A percentile compares a stretch with the other conserved stretches of the same genome.
These are phyloP conservation scores for Procambarus virginalis DNA, from an alignment of 1,140 invertebrate genomes.

Conservation along the genomic window DNA sequence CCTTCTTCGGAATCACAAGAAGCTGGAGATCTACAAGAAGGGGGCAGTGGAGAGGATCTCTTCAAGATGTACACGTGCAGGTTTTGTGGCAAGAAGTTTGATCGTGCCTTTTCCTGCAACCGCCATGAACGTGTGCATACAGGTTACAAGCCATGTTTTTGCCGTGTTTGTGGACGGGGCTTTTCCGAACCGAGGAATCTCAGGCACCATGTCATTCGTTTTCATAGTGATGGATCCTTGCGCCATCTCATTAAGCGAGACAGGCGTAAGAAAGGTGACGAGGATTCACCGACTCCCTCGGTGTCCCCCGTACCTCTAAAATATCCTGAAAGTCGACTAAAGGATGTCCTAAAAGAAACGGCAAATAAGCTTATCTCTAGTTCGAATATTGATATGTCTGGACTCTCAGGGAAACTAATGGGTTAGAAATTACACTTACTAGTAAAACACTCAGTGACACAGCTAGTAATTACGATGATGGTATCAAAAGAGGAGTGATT, in stretches of 20 bases:
- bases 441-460: neutral
- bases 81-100: constrained; percentile 78
- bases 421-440: constrained; percentile 46
- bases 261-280: constrained; percentile 62
- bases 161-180: constrained; percentile 75
- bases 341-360: constrained; percentile 58
- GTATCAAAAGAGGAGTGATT: neutral
- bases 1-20: constrained; percentile 67
- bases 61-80: constrained; percentile 73
- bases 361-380: constrained; percentile 61
- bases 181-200: constrained; percentile 76
- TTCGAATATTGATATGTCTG: constrained; percentile 45
- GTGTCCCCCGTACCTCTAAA: neutral
- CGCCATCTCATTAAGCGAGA: constrained; percentile 72
- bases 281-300: constrained; percentile 36
- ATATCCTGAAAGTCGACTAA: constrained; percentile 37
- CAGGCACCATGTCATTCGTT: constrained; percentile 75
- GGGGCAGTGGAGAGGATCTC: constrained; percentile 68
- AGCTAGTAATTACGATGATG: neutral
- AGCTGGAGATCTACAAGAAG: constrained; percentile 17
- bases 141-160: constrained; percentile 74
- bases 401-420: constrained; percentile 44
- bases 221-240: constrained; percentile 74
- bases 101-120: constrained; percentile 76
- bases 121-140: constrained; percentile 74